Percentiles rank a stretch among this genome's conserved stretches.
Conservation (phyloP, 2,113 vertebrate genomes). For the Brachyhypopomus gauderio region DNA sequence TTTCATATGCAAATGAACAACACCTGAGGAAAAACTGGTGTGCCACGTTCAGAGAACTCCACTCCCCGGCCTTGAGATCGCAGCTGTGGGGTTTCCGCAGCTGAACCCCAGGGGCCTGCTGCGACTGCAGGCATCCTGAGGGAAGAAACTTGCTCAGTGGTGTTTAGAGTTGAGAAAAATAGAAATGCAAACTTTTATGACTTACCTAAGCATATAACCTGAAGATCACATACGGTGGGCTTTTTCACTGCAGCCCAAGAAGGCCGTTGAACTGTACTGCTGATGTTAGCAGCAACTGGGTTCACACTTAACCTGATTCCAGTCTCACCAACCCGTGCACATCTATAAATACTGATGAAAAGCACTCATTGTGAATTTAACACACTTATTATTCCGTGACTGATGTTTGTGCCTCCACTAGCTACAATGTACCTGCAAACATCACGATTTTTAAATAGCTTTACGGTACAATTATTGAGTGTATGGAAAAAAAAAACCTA, state of each 20-base stretch:
- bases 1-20: slow-evolving; percentile 47
- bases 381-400: no score
- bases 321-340: neutral
- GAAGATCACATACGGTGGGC: no score
- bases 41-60: neutral
- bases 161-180: neutral
- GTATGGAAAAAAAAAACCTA: neutral
- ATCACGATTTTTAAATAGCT: neutral
- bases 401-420: no score
- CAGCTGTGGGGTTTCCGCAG: slow-evolving; percentile 11
- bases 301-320: neutral
- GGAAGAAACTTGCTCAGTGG: neutral
- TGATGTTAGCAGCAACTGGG: neutral
- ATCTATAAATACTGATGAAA: neutral
- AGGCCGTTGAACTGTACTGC: neutral
- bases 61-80: no score
- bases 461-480: neutral
- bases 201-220: no score
- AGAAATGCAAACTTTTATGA: neutral
- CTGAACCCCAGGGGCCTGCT: neutral
- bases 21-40: neutral
- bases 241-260: no score
- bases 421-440: neutral
- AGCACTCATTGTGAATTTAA: neutral
- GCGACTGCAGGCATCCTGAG: no score